Conservation (phyloP, 2,888 invertebrate species). For the Melinopterus prodromus region DNA sequence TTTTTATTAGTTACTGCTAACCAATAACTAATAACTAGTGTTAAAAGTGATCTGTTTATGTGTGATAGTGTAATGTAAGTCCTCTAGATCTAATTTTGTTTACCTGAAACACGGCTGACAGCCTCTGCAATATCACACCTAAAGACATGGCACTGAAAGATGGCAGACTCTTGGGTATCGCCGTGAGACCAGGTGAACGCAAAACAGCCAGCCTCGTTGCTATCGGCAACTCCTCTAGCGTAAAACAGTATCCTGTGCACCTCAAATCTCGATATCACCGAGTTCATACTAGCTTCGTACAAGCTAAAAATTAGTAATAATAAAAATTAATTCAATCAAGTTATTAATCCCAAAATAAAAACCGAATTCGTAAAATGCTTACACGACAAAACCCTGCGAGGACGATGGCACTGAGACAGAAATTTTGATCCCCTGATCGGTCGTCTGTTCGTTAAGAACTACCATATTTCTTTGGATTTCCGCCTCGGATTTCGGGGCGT, state of each 20-base stretch:
- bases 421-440: conserved; percentile 82
- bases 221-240: conserved; percentile 86
- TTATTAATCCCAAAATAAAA: conserved; percentile 7
- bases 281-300: conserved; percentile 83
- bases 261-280: conserved; percentile 87
- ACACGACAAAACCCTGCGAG: conserved; percentile 94
- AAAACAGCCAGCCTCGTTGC: conserved; percentile 91
- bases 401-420: conserved; percentile 92
- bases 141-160: conserved; percentile 98
- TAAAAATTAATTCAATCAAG: not conserved
- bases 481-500: conserved; percentile 89
- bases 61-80: too few species aligned
- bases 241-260: conserved; percentile 95
- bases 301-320: conserved; percentile 64
- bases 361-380: conserved; percentile 58
- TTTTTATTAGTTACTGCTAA: too few species aligned
- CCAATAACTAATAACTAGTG: too few species aligned
- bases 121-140: conserved; percentile 94
- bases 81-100: conserved; percentile 47
- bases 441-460: conserved; percentile 83
- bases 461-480: conserved; percentile 95
- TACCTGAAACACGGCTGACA: conserved; percentile 80
- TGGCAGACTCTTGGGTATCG: conserved; percentile 84
- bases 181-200: conserved; percentile 98
- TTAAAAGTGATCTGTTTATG: too few species aligned